A percentile compares a stretch with the other conserved stretches of the same genome.
phyloP scores from a whole-genome alignment of 2,113 vertebrate genomes.

The Hemicordylus capensis region DNA sequence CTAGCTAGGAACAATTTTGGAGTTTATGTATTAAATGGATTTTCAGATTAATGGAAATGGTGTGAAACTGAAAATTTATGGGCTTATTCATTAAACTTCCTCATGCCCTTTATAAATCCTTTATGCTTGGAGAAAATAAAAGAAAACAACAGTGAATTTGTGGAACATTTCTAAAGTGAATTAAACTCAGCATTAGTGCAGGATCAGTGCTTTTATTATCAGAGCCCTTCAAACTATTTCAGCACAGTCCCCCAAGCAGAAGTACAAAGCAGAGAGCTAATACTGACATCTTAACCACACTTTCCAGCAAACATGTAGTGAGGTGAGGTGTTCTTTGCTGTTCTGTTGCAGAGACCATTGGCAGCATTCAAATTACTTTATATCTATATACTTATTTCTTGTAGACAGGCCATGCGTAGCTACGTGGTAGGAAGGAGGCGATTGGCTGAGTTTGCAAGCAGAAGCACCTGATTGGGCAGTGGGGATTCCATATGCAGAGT shows the following conservation, averaged over 20 bases:
- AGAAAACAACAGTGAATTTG: constrained; percentile 14
- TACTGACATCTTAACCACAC: neutral
- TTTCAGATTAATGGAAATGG: constrained; percentile 54
- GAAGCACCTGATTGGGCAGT: no score
- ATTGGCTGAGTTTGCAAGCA: no score
- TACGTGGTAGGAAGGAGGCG: no score
- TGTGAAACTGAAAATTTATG: constrained; percentile 45
- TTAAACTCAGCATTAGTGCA: constrained; percentile 28
- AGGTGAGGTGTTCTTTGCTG: neutral
- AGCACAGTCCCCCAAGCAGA: constrained; percentile 13
- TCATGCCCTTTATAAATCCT: constrained; percentile 21
- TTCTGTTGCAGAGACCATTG: accelerated
- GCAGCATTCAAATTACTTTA: neutral
- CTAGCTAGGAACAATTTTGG: constrained; percentile 40
- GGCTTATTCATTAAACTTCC: constrained; percentile 44
- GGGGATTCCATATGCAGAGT: no score
- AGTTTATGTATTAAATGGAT: constrained; percentile 52
- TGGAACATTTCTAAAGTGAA: constrained; percentile 29
- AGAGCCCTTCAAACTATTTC: neutral
- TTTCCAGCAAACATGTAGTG: neutral
- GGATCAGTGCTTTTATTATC: constrained; percentile 26
- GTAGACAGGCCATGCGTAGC: no score
- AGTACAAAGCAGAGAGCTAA: neutral
- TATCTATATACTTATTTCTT: no score
- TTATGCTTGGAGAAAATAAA: constrained; percentile 40